Base-by-base conservation (phyloP, 2,113 vertebrate species). In the Mormyrus lacerda region DNA sequence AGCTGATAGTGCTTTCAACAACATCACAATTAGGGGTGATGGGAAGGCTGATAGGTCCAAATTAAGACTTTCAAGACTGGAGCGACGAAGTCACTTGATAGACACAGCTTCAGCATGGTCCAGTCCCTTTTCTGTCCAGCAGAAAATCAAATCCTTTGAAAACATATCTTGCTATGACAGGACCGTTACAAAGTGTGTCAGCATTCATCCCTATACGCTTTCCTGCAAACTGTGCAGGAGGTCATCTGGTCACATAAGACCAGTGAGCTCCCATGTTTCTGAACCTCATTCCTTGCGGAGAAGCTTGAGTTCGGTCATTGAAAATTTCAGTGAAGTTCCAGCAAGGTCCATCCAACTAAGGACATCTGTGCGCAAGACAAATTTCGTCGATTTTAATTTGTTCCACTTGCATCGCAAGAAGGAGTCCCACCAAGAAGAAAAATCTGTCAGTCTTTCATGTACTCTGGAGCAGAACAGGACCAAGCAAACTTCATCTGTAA, bases 131-230 rank as follows among this genome's bases (percentile, higher is more conserved):
- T 98, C 98, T 45, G 98, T 99, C 58, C 97, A 96, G 90, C 97
- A 99, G 90, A 96, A 97, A 92, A 99, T 99, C 90, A 98, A 98
- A 93, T 99, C 98, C 7, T 99, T 99, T 58, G 98, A 99, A 95
- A 99, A 98, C 90, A 92, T 99, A 90, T 97, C 97, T 58, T 95
- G 96, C 92, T 96, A 97, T 24, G 98, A 99, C 91, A 94, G 96
- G 90, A 95, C 96, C 0, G 17, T 93, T 0, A 91, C 96, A 85
- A 97, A 94, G 93, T 92, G 94, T 11, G 95, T 96, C 0, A 94
- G 96, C 17, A 92, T 96, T 61, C 95, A 96, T 1, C 96, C 96
- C 0, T 89, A 96, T 1, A 87, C 92, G 0, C 88, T 95, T 24
- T 90, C 92, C 21, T 94, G 94, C 0, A 97, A 97, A 89, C 92